Evolutionary conservation across 2,888 invertebrate genomes (phyloP), one percentile per base, ranked within the genome.

Genomic region (Ornithoptera priamus): DNA sequence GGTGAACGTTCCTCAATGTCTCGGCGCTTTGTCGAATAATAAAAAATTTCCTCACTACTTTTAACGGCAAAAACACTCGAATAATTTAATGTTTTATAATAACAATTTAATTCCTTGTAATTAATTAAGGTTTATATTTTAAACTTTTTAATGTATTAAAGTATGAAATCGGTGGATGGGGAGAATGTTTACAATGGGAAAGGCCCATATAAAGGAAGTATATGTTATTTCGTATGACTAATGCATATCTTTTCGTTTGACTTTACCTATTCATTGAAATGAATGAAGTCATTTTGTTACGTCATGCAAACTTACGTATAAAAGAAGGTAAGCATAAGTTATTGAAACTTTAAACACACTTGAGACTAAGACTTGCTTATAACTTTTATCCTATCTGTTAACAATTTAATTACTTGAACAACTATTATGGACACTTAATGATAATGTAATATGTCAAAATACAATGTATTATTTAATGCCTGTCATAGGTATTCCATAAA

Each of bases 161-260:
- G 0, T 15, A 50, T 50, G 50, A 39, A 39, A 10, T 8, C 10
- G 50, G 10, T 50, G 18, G 1, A 50, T 50, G 5, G 50, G 5
- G 15, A 5, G 2, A 50, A 50, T 12, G 15, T 18, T 15, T 50
- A 17, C 15, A 61, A 56, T 4, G 42, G 56, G 65, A 46, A 65
- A 65, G 15, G 57, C 20, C 65, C 50, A 18, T 60, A 18, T 57
- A n/a, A 18, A 53, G 24, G 4, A n/a, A 30, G 18, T 42, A 56
- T 24, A 60, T 46, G 65, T 65, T 57, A 61, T 65, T 65, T 50
- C n/a, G 30, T 22, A 64, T 69, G 69, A 69, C 24, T 69, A 64
- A 69, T 67, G 15, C 39, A 22, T 71, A 50, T 46, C 53, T 67
- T 62, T 46, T 62, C 61, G 50, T 58, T 56, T 63, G 62, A 7